Percentiles rank a stretch among this genome's conserved stretches.
Evolutionary conservation across 2,113 vertebrate species (phyloP).

Genomic region (Bubo blakistoni): DNA sequence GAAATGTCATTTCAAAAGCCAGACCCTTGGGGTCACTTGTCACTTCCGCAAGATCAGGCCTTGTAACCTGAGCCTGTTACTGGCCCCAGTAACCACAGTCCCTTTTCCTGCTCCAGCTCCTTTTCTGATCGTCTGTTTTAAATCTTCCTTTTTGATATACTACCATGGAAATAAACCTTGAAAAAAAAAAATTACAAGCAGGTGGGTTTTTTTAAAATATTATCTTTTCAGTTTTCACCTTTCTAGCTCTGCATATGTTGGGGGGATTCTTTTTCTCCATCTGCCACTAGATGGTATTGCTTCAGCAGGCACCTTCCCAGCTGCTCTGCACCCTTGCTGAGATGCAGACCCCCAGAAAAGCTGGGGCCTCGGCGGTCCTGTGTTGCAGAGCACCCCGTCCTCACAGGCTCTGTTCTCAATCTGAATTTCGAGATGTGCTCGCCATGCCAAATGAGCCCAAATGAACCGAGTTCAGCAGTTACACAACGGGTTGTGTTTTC

Average conservation of each 20-base stretch:
- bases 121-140: not conserved
- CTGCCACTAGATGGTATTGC: conserved; percentile 38
- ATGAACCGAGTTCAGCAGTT: not conserved
- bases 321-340: not conserved
- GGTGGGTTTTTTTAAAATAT: not conserved
- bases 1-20: not conserved
- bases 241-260: not conserved
- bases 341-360: not conserved
- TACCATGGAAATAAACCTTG: not conserved
- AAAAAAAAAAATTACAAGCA: not conserved
- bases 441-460: not conserved
- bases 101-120: not conserved
- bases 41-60: not conserved
- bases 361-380: no score
- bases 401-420: not conserved
- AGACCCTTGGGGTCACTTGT: not conserved
- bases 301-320: not conserved
- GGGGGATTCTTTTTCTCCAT: not conserved
- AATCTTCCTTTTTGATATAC: not conserved
- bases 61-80: not conserved
- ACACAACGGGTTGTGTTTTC: not conserved
- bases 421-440: not conserved
- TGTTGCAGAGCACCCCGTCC: not conserved
- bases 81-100: not conserved
- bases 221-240: not conserved